Evolutionary conservation across 2,113 vertebrate species (phyloP).

Genomic region (Arenaria interpres): DNA sequence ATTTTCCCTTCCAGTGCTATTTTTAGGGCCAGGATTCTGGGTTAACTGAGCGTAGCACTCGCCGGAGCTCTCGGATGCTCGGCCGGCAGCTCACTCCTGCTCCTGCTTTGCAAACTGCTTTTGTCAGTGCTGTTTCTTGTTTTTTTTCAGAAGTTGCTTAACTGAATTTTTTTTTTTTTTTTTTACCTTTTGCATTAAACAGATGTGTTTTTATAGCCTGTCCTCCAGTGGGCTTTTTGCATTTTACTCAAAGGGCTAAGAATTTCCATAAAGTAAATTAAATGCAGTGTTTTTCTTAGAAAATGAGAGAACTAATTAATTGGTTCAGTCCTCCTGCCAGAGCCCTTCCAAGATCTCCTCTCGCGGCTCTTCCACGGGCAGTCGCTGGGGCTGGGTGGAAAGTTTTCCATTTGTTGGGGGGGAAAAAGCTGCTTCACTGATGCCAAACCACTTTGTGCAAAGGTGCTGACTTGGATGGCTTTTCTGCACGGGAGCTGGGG

Average conservation of each 20-base stretch:
- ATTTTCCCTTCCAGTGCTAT: not conserved
- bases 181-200: not conserved
- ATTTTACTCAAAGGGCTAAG: not conserved
- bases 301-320: not conserved
- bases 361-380: rapidly evolving
- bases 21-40: slow-evolving; percentile 45
- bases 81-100: not conserved
- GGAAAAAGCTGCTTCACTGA: not conserved
- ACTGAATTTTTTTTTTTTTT: not conserved
- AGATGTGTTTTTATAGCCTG: not conserved
- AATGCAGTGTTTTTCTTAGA: rapidly evolving
- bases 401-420: not conserved
- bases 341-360: not conserved
- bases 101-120: not conserved
- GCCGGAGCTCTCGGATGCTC: not conserved
- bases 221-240: not conserved
- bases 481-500: not conserved
- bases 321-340: not conserved
- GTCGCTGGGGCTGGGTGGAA: not conserved
- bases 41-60: not conserved
- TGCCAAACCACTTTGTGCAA: rapidly evolving
- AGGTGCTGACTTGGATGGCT: not conserved
- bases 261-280: not conserved
- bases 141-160: not conserved
- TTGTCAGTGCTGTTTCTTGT: not conserved